A percentile compares a stretch with the other conserved stretches of the same genome.
Evolutionary conservation across 2,113 vertebrate species (phyloP).

Genomic region (Chamaea fasciata): DNA sequence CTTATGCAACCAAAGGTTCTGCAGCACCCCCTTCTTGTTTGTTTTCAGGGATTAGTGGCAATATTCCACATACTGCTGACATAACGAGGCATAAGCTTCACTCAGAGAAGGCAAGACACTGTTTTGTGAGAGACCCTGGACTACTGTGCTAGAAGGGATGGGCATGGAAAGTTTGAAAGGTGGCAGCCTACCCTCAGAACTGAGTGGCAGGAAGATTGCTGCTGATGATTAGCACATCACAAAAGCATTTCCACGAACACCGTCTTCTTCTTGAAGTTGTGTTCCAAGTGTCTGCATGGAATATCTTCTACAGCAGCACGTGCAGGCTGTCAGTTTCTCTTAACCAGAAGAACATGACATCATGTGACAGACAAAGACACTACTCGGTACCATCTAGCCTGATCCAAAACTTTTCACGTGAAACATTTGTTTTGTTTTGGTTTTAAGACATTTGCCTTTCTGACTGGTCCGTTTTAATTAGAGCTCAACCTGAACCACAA

Average conservation of each 20-base stretch:
- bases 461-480: slow-evolving; percentile 55
- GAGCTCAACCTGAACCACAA: slow-evolving; percentile 65
- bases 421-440: slow-evolving; percentile 56
- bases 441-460: slow-evolving; percentile 47
- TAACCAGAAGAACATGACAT: background rate
- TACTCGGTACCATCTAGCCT: background rate
- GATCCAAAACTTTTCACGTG: slow-evolving; percentile 47
- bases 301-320: background rate
- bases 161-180: background rate
- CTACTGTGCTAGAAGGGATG: background rate
- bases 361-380: background rate
- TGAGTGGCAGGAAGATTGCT: background rate
- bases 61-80: slow-evolving; percentile 37
- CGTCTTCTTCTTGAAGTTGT: background rate
- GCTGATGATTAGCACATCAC: background rate
- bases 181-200: background rate
- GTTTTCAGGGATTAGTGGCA: slow-evolving; percentile 42
- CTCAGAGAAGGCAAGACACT: background rate
- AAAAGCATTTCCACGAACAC: background rate
- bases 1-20: background rate
- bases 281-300: background rate
- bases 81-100: background rate
- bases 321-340: background rate
- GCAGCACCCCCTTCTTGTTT: slow-evolving; percentile 16
- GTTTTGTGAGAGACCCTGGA: background rate